phyloP scores from a whole-genome alignment of 2,888 invertebrate genomes.

The Diloba caeruleocephala region DNA sequence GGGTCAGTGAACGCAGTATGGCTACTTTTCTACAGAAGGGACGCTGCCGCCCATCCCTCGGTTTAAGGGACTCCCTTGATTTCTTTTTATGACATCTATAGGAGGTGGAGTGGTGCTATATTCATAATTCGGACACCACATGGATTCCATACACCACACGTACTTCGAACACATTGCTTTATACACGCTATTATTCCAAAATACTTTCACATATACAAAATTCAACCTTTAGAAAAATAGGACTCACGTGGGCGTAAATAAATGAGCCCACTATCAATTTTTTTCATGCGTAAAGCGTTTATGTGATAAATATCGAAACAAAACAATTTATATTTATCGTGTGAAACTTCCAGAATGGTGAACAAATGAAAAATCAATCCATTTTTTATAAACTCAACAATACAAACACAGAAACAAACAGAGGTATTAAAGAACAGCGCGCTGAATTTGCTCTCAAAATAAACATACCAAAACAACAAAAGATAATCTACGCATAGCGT shows the following conservation, averaged over 20 bases:
- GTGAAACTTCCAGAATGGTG: constrained; percentile 25
- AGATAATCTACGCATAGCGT: constrained; percentile 61
- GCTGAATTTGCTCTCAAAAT: constrained; percentile 63
- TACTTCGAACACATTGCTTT: too few species aligned
- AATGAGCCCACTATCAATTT: constrained; percentile 24
- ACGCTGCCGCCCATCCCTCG: too few species aligned
- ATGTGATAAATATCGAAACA: constrained; percentile 28
- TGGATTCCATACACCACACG: too few species aligned
- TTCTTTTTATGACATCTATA: too few species aligned
- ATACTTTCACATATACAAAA: constrained; percentile 20
- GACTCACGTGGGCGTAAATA: constrained; percentile 1
- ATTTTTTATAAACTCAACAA: constrained; percentile 64
- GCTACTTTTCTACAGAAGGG: too few species aligned
- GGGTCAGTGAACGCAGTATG: too few species aligned
- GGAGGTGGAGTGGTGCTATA: too few species aligned
- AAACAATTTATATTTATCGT: constrained; percentile 28
- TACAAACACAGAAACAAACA: constrained; percentile 64
- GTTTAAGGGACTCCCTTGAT: too few species aligned
- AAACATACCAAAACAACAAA: constrained; percentile 61
- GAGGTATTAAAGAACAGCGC: constrained; percentile 68
- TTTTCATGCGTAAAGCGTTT: constrained; percentile 15
- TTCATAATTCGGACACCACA: too few species aligned
- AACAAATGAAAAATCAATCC: constrained; percentile 55
- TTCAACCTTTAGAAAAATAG: constrained; percentile 6
- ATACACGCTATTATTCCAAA: constrained; percentile 36